Conservation (phyloP, 2,113 vertebrate genomes). For the Silurus glanis region DNA sequence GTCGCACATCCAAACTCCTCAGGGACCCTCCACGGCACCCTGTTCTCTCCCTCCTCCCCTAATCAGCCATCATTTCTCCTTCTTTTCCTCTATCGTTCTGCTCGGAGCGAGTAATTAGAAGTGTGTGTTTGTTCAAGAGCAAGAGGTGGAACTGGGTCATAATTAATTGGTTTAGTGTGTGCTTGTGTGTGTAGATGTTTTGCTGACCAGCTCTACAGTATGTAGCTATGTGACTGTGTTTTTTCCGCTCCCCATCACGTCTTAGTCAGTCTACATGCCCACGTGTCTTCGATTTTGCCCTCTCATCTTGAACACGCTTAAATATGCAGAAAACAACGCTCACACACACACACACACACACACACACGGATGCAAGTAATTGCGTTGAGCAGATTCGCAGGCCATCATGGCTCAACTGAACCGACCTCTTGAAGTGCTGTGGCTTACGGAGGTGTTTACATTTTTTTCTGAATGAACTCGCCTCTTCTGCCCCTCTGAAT, state of each 20-base stretch:
- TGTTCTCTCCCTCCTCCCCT: constrained; percentile 44
- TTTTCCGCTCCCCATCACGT: constrained; percentile 13
- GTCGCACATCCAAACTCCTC: constrained; percentile 68
- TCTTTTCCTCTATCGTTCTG: constrained; percentile 19
- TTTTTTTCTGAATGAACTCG: constrained; percentile 32
- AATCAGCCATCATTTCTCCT: constrained; percentile 55
- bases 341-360: background rate
- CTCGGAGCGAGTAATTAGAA: constrained; percentile 54
- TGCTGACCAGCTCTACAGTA: constrained; percentile 12
- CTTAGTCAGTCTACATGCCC: background rate
- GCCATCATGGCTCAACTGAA: background rate
- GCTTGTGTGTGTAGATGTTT: constrained; percentile 26
- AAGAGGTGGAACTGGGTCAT: constrained; percentile 56
- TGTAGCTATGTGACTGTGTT: background rate
- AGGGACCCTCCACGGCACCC: constrained; percentile 55
- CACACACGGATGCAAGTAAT: background rate
- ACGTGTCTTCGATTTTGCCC: constrained; percentile 14
- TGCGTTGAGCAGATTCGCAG: background rate
- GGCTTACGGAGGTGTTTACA: background rate
- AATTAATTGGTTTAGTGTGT: constrained; percentile 57
- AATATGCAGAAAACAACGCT: background rate
- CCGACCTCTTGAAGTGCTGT: background rate
- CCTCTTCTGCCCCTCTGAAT: constrained; percentile 19
- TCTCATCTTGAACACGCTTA: background rate
- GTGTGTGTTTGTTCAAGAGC: constrained; percentile 51